A percentile compares a stretch with the other conserved stretches of the same genome.
Conservation (phyloP, 2,113 vertebrate genomes). For the Corynorhinus townsendii region DNA sequence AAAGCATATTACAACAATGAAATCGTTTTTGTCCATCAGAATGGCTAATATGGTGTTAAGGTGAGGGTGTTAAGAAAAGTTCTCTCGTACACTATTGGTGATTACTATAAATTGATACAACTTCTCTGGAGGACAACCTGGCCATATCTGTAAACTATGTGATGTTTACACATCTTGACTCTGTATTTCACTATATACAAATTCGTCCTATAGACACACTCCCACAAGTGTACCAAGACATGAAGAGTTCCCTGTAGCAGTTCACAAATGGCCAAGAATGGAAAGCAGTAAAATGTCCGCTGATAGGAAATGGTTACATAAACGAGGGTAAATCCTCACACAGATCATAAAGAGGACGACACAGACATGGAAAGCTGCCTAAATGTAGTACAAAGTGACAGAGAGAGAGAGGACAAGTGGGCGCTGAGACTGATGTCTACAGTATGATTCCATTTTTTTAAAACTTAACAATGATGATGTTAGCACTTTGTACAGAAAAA, state of each 20-base stretch:
- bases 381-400: rapidly evolving
- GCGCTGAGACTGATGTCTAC: rapidly evolving
- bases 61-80: background rate
- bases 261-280: background rate
- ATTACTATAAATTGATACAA: background rate
- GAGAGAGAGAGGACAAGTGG: rapidly evolving
- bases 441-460: rapidly evolving
- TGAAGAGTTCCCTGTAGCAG: background rate
- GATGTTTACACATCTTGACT: background rate
- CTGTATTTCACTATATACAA: background rate
- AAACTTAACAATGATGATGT: too few species aligned
- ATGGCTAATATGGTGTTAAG: background rate
- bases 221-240: background rate
- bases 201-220: background rate
- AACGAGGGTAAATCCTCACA: background rate
- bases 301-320: background rate
- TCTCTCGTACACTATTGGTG: background rate
- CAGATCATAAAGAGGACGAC: background rate
- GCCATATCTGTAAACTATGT: background rate
- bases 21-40: background rate
- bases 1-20: background rate
- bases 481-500: background rate
- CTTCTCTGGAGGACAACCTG: background rate
- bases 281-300: background rate
- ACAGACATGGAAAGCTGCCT: background rate